Base-by-base conservation (phyloP, 2,888 invertebrate species). In the Lithophane socia region DNA sequence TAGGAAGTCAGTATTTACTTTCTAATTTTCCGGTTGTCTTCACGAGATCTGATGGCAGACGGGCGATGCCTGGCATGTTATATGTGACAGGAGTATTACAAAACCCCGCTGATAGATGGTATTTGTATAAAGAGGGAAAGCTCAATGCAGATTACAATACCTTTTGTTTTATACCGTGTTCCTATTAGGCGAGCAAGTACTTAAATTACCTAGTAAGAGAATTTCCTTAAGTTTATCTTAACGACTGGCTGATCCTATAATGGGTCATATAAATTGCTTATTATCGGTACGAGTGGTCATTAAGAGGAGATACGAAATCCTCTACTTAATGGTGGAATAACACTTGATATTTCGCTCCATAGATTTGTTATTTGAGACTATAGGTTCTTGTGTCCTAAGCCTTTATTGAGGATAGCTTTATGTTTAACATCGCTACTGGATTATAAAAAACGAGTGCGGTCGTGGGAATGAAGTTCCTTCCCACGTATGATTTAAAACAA, bases 21-120 rank as follows among this genome's bases (percentile, higher is more conserved):
- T 96, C 92, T 96, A 95, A 96, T 96, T 96, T 96, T 96, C 95
- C 95, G 96, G 94, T 92, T 96, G 96, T 96, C 96, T 95, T 93
- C 94, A 90, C 94, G 92, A 92, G 90, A 92, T 93, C 93, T 93
- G 91, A 91, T 90, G 90, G 90, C 91, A 91, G 92, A 91, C 91
- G 88, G 88, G 91, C 87, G 90, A 90, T 90, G 93, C 88, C 82
- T 90, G 92, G 91, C 88, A 92, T 92, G 91, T 91, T 91, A 91
- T 90, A 90, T 91, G 94, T 93, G 93, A 93, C 93, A 92, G 88
- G 92, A 90, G 89, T 91, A 91, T 92, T 92, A 93, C 91, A 92
- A 92, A 92, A 91, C 90, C 89, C 86, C 85, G 89, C 81, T 93
- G 92, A 94, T 93, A 82, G 73, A 89, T 89, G 82, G 78, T 86